Percentiles rank a stretch among this genome's conserved stretches.
phyloP scores from a whole-genome alignment of 2,113 vertebrate genomes.

The Ibidorhyncha struthersii region DNA sequence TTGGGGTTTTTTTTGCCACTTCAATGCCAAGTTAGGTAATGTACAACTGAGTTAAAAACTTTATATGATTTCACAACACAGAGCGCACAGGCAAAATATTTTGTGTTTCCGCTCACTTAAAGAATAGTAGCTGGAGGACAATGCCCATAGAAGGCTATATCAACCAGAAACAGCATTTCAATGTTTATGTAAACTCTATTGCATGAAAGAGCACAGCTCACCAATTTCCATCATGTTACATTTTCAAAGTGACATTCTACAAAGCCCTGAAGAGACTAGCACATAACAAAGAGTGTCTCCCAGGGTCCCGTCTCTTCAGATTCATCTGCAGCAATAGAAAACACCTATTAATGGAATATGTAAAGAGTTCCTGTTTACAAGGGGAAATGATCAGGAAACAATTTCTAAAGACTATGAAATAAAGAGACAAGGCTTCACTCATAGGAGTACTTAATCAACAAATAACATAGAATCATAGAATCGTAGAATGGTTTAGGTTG shows the following conservation, averaged over 20 bases:
- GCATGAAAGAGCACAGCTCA: slow-evolving; percentile 30
- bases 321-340: neutral
- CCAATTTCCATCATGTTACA: slow-evolving; percentile 26
- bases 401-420: neutral
- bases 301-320: neutral
- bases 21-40: neutral
- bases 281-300: neutral
- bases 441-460: neutral
- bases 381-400: neutral
- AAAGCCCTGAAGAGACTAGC: slow-evolving; percentile 21
- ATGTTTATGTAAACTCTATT: slow-evolving; percentile 43
- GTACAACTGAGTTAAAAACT: neutral
- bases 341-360: neutral
- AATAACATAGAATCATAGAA: neutral
- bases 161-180: slow-evolving; percentile 21
- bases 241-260: slow-evolving; percentile 47
- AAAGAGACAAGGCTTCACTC: neutral
- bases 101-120: neutral
- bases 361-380: neutral
- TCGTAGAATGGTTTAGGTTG: neutral
- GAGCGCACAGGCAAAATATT: neutral
- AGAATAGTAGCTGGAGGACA: neutral
- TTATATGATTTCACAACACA: neutral
- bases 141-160: neutral
- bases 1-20: neutral